Base-by-base conservation (phyloP, 2,113 vertebrate species). In the Okapia johnstoni region DNA sequence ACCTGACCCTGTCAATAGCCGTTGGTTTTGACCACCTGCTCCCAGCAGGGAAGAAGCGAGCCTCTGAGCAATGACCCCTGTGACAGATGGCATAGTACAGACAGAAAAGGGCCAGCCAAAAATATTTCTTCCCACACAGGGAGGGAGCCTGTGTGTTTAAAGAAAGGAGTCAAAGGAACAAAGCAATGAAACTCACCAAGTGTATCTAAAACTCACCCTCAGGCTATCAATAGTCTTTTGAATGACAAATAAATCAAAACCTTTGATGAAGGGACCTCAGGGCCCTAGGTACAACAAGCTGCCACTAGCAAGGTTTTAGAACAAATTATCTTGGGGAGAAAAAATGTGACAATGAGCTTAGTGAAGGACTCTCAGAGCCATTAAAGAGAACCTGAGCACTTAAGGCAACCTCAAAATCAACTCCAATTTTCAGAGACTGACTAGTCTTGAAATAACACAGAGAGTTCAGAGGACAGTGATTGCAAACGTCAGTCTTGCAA, bases 61-160 rank as follows among this genome's bases (percentile, higher is more conserved):
- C 60, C 88, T 98, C 94, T 88, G 85, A 97, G 97, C 96, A 96
- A 73, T 97, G 97, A 97, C 97, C 98, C 97, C 88, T 97, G 81
- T 86, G 97, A 98, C 98, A 98, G 98, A 98, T 98, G 97, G 97
- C 95, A 91, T 26, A 50, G 89, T 87, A 87, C 85, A 96, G 85
- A 98, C 60, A 94, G 85, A 98, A 96, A 95, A 97, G 88, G 96
- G 97, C 77, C 90, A 95, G 97, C 96, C 98, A 98, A 95, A 96
- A 95, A 96, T 92, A 96, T 3, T 76, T 60, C 92, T 97, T 94
- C 52, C 93, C 95, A 84, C 94, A 70, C 46, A 93, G 91, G 90
- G 66, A 94, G 83, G 81, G 88, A 85, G 93, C 77, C 63, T 48
- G 85, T 46, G 93, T 96, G 55, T 96, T 96, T 95, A 77, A 93